These are phyloP conservation scores for Matsumurasca onukii DNA, from an alignment of 1,140 invertebrate species.

Conservation along the genomic window DNA sequence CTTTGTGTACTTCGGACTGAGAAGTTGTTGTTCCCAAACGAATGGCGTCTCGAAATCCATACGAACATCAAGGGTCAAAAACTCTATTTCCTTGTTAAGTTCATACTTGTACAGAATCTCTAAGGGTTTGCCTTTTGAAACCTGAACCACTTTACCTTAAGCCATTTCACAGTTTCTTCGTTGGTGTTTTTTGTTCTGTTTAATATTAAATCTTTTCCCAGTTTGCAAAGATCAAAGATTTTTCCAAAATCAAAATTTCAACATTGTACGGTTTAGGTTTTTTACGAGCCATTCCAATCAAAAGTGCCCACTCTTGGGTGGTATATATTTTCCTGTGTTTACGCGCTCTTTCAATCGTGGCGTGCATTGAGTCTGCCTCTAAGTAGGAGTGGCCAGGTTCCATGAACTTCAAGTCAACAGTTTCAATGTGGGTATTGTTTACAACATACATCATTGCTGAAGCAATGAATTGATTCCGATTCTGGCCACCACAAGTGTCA, in stretches of 20 bases:
- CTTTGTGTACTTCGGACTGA: background rate
- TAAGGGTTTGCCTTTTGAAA: slow-evolving; percentile 28
- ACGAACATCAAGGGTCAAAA: slow-evolving; percentile 17
- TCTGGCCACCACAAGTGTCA: slow-evolving; percentile 35
- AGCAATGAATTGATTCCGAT: slow-evolving; percentile 32
- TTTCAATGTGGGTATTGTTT: slow-evolving; percentile 24
- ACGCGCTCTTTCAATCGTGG: slow-evolving; percentile 38
- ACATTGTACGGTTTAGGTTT: slow-evolving; percentile 28
- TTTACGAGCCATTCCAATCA: slow-evolving; percentile 29
- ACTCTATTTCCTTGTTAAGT: slow-evolving; percentile 21
- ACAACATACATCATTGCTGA: slow-evolving; percentile 30
- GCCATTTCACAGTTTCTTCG: slow-evolving; percentile 27
- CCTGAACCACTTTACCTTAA: slow-evolving; percentile 31
- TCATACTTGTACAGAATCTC: slow-evolving; percentile 31
- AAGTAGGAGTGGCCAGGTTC: slow-evolving; percentile 50
- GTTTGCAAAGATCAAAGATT: slow-evolving; percentile 4
- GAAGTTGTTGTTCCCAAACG: slow-evolving; percentile 14
- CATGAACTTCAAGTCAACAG: slow-evolving; percentile 45
- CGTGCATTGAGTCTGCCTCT: slow-evolving; percentile 49
- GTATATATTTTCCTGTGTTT: slow-evolving; percentile 34
- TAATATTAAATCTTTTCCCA: background rate
- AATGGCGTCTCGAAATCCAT: slow-evolving; percentile 15
- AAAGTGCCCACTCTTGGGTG: slow-evolving; percentile 33
- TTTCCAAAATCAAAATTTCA: background rate
- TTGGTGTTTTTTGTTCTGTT: slow-evolving; percentile 13